A percentile compares a stretch with the other conserved stretches of the same genome.
phyloP scores from a whole-genome alignment of 37 sponge, comb jelly and placozoan species.

The Oscarella lobularis region DNA sequence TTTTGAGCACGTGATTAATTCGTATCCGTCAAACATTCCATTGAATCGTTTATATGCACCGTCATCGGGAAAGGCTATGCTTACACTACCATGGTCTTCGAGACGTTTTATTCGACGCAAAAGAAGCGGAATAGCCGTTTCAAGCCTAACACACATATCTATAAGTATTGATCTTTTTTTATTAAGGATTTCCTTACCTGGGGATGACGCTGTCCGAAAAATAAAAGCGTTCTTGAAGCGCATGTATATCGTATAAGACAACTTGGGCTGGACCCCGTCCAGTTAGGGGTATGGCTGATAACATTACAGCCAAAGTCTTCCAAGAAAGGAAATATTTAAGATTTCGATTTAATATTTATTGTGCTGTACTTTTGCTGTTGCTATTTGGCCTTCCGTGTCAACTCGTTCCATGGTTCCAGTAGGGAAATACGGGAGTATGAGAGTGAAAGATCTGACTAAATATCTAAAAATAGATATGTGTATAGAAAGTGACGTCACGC shows the following conservation, averaged over 20 bases:
- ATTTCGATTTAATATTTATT: background rate
- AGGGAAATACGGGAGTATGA: conserved; percentile 87
- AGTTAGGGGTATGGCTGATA: conserved; percentile 74
- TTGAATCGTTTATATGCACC: conserved; percentile 76
- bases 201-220: conserved; percentile 80
- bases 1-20: conserved; percentile 64
- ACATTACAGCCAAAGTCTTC: conserved; percentile 60
- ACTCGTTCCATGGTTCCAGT: conserved; percentile 91
- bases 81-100: conserved; percentile 20
- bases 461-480: conserved; percentile 26
- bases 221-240: conserved; percentile 88
- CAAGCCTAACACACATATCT: conserved; percentile 18
- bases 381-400: conserved; percentile 79
- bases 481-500: background rate
- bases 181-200: conserved; percentile 23
- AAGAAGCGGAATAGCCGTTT: conserved; percentile 69
- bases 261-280: conserved; percentile 82
- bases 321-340: background rate
- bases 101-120: conserved; percentile 17
- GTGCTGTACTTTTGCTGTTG: conserved; percentile 29
- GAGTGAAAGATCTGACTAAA: conserved; percentile 63
- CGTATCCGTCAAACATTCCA: conserved; percentile 28
- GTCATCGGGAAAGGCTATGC: conserved; percentile 81
- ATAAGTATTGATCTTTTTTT: too few species aligned
- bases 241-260: conserved; percentile 85